Evolutionary conservation across 2,888 invertebrate genomes (phyloP), one percentile per base, ranked within the genome.

Genomic region (Syrista parreyssii): DNA sequence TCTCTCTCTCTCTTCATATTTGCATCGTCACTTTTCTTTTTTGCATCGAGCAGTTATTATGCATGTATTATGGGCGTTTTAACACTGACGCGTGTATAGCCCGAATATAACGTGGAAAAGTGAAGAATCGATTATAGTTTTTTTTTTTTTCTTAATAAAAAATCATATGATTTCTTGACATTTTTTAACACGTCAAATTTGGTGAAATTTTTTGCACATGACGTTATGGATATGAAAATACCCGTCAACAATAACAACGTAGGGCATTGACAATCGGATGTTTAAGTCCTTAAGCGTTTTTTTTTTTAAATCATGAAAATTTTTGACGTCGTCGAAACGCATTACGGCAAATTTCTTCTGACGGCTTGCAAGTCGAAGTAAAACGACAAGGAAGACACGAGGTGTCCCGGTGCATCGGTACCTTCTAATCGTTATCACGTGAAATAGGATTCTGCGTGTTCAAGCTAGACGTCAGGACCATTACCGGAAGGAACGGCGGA

Each of bases 381-480:
- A 23, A 15, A 55, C 23, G 40, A 6, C 40, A 40, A 6, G 40
- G 40, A 15, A 40, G 40, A 40, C 40, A 1, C 40, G 40, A 40
- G 40, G 6, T 23, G 40, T 55, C 40, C 40, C 40, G 23, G 9
- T 55, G 40, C 40, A 55, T 55, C 23, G 40, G 23, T 55, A 23
- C 23, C 9, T 9, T 55, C 40, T 23, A 55, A 55, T 23, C 4
- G 6, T 55, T 23, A 15, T 55, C 40, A 55, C 84, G 83, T 86
- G 87, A 89, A 90, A 90, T 89, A 89, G 89, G 89, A 90, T 90
- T 90, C 89, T 87, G 88, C 89, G 88, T 89, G 88, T 89, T 90
- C 88, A 88, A 88, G 86, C 88, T 88, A 89, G 88, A 89, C 88
- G 89, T 89, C 89, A 88, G 86, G 88, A 87, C 89, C 90, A 90